Base-by-base conservation (phyloP, 2,888 invertebrate genomes). In the Nasonia oneida region DNA sequence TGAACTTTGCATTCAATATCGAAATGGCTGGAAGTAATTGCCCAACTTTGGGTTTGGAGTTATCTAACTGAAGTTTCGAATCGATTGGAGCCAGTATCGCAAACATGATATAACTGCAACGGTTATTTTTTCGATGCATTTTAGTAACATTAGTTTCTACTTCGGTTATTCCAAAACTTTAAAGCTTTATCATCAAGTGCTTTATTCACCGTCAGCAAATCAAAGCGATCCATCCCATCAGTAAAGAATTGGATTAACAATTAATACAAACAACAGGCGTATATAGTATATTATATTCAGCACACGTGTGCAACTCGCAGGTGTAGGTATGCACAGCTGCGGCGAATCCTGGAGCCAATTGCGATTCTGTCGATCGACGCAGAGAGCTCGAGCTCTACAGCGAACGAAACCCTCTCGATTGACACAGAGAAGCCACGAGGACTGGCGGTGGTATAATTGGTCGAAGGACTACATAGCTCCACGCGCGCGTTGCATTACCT, bases 1-100 rank as follows among this genome's bases (percentile, higher is more conserved):
- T 47, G 47, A 73, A 73, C 42, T 73, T 23, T 47, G 12, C 47
- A 73, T 47, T 33, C 33, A n/a, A 67, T 61, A n/a, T 61, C n/a
- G 57, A 61, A n/a, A 53, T 53, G 15, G 53, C 53, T 18, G 4
- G 15, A 50, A 3, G 8, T 50, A 3, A 42, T 42, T 42, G 39
- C 8, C 39, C 8, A 42, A 42, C 39, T 42, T 8, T 39, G 6
- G 39, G 39, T 29, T 29, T 29, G 29, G 29, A 29, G 6, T 8
- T 39, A 6, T 8, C 5, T 42, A 42, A 42, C 50, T 53, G 2
- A 53, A 53, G 15, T 53, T 53, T 10, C 50, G 6, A 42, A 42
- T 42, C 8, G 42, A 42, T 42, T 3, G 42, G 6, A 42, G 42
- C 6, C 42, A 42, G 42, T 42, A 42, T 42, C 8, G 8, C 6